A percentile compares a stretch with the other conserved stretches of the same genome.
Evolutionary conservation across 2,113 vertebrate genomes (phyloP).

Genomic region (Callipepla californica): DNA sequence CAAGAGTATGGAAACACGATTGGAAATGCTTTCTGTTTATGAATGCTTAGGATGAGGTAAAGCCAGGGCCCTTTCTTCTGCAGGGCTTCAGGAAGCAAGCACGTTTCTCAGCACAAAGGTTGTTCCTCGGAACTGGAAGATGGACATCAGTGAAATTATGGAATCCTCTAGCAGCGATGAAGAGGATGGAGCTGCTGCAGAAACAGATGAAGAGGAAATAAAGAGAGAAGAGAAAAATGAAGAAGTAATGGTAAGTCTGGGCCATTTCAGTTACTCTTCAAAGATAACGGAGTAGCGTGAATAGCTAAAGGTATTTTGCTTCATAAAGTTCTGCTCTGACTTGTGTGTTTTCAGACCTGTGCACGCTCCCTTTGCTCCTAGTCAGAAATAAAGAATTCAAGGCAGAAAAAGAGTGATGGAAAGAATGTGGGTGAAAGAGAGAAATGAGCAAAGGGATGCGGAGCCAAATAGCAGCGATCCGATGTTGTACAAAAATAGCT

Average conservation of each 20-base stretch:
- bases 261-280: not conserved
- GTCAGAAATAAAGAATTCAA: not conserved
- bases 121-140: slow-evolving; percentile 93
- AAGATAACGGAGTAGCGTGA: not conserved
- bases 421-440: not conserved
- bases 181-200: slow-evolving; percentile 85
- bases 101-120: slow-evolving; percentile 80
- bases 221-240: slow-evolving; percentile 83
- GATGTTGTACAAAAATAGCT: not conserved
- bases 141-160: slow-evolving; percentile 97
- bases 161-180: slow-evolving; percentile 96
- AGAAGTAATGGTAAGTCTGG: slow-evolving; percentile 74
- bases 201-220: slow-evolving; percentile 83
- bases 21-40: not conserved
- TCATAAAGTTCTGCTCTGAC: rapidly evolving
- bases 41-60: not conserved
- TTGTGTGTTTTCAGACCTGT: not conserved
- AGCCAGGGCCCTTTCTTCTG: slow-evolving; percentile 20
- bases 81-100: slow-evolving; percentile 87
- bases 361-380: not conserved
- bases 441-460: rapidly evolving
- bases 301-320: not conserved
- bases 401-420: not conserved
- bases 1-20: not conserved
- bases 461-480: not conserved